Percentiles rank a stretch among this genome's conserved stretches.
phyloP scores from a whole-genome alignment of 2,888 invertebrate genomes.

The Cephalotes varians region DNA sequence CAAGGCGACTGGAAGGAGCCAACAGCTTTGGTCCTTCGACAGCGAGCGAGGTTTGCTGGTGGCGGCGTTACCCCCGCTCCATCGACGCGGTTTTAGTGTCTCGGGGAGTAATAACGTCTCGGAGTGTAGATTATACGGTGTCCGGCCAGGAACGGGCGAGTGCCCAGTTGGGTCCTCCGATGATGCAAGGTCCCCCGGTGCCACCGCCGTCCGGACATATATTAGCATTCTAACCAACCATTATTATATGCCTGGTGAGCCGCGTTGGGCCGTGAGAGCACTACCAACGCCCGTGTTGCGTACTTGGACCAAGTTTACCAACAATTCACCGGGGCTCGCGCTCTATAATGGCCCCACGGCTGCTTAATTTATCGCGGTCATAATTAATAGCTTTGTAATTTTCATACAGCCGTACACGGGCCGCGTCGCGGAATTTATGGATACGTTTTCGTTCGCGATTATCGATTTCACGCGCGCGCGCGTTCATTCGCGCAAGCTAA shows the following conservation, averaged over 20 bases:
- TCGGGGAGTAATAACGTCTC: constrained; percentile 85
- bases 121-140: constrained; percentile 85
- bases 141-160: constrained; percentile 83
- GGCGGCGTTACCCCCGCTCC: constrained; percentile 57
- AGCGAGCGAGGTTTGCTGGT: constrained; percentile 33
- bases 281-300: constrained; percentile 82
- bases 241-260: constrained; percentile 85
- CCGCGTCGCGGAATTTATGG: constrained; percentile 79
- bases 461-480: constrained; percentile 75
- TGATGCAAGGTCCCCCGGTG: constrained; percentile 85
- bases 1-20: constrained; percentile 68
- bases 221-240: constrained; percentile 86
- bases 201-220: constrained; percentile 84
- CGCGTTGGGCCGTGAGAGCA: constrained; percentile 82
- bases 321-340: constrained; percentile 85
- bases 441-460: constrained; percentile 80
- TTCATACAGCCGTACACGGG: constrained; percentile 83
- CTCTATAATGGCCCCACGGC: constrained; percentile 85
- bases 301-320: constrained; percentile 86
- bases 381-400: constrained; percentile 86
- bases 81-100: constrained; percentile 83
- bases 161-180: constrained; percentile 85
- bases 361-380: constrained; percentile 85
- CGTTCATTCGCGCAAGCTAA: constrained; percentile 26
- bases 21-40: constrained; percentile 53